Evolutionary conservation across 1,140 invertebrate genomes (phyloP), one percentile per base, ranked within the genome.

Genomic region (Macrotrachela quadricornifera): DNA sequence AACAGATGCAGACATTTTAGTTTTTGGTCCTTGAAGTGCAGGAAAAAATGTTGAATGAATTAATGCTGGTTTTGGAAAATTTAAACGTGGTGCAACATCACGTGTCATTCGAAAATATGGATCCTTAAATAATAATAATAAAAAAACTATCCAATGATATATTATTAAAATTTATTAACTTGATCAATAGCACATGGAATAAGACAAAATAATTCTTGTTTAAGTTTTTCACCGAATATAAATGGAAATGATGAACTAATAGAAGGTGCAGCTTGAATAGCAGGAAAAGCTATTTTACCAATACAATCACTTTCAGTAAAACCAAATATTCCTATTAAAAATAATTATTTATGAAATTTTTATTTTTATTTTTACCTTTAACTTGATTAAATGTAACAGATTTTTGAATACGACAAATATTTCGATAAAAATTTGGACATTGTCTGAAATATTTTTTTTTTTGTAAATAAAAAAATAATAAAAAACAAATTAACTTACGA

Each of bases 141-240:
- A 43, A 38, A 43, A 51, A 17, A n/a, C 49, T 36, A 17, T n/a
- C 15, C 45, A 45, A 39, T 37, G 14, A 21, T n/a, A 55, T 15
- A 54, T 13, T 13, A 49, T 39, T 16, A 3, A 36, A 16, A 38
- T 55, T 37, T 44, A 44, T 42, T 59, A 65, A 78, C 78, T 72
- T 99, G 94, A 76, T 99, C 94, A 62, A 99, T 97, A 36, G 88
- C 94, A 72, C 91, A 97, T 0, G 92, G 92, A 58, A 99, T 92
- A 1, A 99, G 73, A 64, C 87, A 94, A 8, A 81, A 82, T 50
- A 87, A 74, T 17, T 30, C n/a, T 21, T 57, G 39, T 36, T 50
- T 58, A 4, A 30, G 8, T 64, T 87, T 79, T 51, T 78, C 74
- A 3, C 75, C 63, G 68, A 99, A 97, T 59, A 99, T 87, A 51